These are phyloP conservation scores for Laticauda laticaudata DNA, from an alignment of 2,113 vertebrate species.

Conservation along the genomic window DNA sequence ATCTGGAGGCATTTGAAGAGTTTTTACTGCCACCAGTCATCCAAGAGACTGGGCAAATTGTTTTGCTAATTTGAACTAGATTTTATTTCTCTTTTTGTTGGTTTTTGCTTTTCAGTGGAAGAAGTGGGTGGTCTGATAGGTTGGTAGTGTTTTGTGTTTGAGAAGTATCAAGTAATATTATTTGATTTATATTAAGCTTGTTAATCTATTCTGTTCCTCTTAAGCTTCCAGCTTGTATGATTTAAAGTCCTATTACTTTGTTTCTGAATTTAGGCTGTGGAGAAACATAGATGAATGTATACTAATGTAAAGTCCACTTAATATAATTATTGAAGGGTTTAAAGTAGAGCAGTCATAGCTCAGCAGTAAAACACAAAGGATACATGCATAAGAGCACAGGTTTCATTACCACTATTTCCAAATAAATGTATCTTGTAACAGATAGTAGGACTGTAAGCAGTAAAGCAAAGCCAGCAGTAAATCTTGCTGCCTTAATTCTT, in stretches of 20 bases:
- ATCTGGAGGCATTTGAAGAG: neutral
- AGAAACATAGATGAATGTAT: neutral
- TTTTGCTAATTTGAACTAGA: neutral
- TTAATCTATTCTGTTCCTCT: constrained; percentile 2
- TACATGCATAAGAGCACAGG: neutral
- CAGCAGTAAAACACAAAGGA: neutral
- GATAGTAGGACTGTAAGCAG: neutral
- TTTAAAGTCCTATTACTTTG: neutral
- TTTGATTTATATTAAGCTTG: constrained; percentile 14
- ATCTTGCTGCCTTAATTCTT: neutral
- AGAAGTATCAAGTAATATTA: neutral
- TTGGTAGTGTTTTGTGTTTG: neutral
- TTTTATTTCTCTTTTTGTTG: neutral
- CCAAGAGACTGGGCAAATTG: neutral
- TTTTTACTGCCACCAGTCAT: neutral
- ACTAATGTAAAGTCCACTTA: neutral
- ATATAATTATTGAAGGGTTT: neutral
- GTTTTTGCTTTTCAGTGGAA: neutral
- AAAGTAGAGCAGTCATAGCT: neutral
- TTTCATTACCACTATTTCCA: neutral
- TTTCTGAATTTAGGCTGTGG: neutral
- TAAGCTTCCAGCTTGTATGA: neutral
- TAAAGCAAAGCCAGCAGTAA: neutral
- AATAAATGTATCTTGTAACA: neutral
- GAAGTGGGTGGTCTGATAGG: neutral